Evolutionary conservation across 2,888 invertebrate species (phyloP).

Genomic region (Alentia gelatinosa): DNA sequence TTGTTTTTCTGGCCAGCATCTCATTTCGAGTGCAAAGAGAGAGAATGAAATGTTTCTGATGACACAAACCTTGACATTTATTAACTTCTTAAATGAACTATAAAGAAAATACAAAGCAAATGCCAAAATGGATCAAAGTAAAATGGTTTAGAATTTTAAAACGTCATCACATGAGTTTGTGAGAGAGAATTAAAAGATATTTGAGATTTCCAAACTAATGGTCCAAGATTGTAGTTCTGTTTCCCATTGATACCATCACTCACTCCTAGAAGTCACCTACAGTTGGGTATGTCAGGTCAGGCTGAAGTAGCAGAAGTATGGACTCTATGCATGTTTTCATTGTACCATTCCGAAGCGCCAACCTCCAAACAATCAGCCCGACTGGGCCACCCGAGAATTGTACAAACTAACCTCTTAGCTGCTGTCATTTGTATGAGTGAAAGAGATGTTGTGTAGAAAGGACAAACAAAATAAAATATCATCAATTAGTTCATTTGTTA

Average conservation of each 20-base stretch:
- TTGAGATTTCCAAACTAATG: background rate
- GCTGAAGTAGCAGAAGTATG: background rate
- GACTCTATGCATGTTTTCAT: constrained; percentile 34
- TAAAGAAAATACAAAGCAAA: constrained; percentile 2
- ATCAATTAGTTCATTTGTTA: constrained; percentile 29
- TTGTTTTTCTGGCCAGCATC: background rate
- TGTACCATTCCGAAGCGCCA: constrained; percentile 32
- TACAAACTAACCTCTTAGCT: constrained; percentile 20
- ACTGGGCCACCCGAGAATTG: background rate
- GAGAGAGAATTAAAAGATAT: background rate
- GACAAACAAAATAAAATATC: background rate
- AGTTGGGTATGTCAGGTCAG: background rate
- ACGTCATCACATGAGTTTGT: background rate
- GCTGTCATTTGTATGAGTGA: constrained; percentile 35
- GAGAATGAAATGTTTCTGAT: background rate
- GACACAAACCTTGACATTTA: background rate
- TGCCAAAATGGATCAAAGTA: constrained; percentile 4
- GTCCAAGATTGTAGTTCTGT: background rate
- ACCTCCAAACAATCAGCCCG: background rate
- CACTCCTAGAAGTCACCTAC: background rate
- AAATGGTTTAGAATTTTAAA: background rate
- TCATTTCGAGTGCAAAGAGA: background rate
- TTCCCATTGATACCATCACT: background rate
- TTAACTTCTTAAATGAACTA: background rate
- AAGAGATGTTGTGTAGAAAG: background rate